phyloP scores from a whole-genome alignment of 1,140 invertebrate genomes.

The Watersipora subatra region DNA sequence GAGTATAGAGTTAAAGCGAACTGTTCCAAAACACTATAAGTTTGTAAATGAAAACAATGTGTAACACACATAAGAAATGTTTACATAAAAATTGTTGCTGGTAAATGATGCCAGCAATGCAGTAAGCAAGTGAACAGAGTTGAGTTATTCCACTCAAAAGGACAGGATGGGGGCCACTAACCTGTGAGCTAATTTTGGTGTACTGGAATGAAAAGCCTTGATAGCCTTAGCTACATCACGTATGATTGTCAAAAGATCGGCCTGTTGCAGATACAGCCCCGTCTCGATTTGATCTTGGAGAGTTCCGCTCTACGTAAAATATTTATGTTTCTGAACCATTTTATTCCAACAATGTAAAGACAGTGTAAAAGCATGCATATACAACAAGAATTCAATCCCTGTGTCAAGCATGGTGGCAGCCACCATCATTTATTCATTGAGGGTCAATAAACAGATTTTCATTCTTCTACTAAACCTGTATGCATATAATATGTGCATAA shows the following conservation, averaged over 20 bases:
- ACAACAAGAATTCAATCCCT: no score
- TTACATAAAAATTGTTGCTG: not conserved
- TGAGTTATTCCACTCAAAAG: not conserved
- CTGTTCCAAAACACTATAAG: no score
- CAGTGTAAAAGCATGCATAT: slow-evolving; percentile 13
- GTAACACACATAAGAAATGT: not conserved
- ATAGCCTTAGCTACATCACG: slow-evolving; percentile 60
- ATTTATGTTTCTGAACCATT: not conserved
- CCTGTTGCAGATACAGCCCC: slow-evolving; percentile 51
- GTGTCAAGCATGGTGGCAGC: no score
- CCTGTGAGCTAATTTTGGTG: slow-evolving; percentile 60
- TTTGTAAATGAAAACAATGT: no score
- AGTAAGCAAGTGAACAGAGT: not conserved
- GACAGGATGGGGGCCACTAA: slow-evolving; percentile 9
- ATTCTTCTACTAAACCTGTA: no score
- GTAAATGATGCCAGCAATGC: not conserved
- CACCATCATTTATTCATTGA: no score
- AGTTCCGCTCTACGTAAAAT: slow-evolving; percentile 52
- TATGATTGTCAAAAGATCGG: slow-evolving; percentile 57
- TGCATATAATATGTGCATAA: no score
- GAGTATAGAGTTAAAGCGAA: not conserved
- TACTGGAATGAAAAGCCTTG: slow-evolving; percentile 57
- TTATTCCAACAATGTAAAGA: not conserved
- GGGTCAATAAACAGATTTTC: no score
- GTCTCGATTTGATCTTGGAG: slow-evolving; percentile 55